These are phyloP conservation scores for Sus scrofa DNA, from an alignment of 2,113 vertebrate genomes.

Conservation along the genomic window T2T-Sscrofa CM000817.6:84349501-84350000, in stretches of 20 bases:
- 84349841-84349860: not conserved
- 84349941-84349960: rapidly evolving
- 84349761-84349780: not conserved
- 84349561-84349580: not conserved
- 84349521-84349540: not conserved
- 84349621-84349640: not conserved
- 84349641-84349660: not conserved
- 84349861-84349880: not conserved
- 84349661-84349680: not conserved
- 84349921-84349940: not conserved
- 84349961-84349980: rapidly evolving
- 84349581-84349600: rapidly evolving
- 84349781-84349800: not conserved
- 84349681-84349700: not conserved
- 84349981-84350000: not conserved
- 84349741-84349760: not conserved
- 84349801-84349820: not conserved
- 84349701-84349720: not conserved
- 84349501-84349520: not conserved
- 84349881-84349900: not conserved
- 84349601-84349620: not conserved
- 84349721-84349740: not conserved
- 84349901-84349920: not conserved
- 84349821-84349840: not conserved
- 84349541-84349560: not conserved